Conservation (phyloP, 1,140 invertebrate genomes). For the Zaprionus africanus region DNA sequence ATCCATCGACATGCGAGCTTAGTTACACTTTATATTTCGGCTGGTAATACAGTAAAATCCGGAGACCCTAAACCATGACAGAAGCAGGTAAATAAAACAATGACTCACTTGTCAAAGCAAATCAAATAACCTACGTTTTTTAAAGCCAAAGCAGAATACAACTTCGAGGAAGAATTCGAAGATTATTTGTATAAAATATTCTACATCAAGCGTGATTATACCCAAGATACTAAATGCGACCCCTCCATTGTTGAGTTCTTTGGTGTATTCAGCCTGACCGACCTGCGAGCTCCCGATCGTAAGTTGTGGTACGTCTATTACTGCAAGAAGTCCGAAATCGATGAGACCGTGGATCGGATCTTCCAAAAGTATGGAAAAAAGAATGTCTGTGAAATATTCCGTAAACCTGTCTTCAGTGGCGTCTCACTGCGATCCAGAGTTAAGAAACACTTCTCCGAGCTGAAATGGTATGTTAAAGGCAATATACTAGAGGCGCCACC, state of each 20-base stretch:
- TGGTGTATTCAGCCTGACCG: constrained; percentile 56
- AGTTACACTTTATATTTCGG: neutral
- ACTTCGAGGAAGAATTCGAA: constrained; percentile 48
- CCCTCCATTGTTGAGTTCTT: constrained; percentile 52
- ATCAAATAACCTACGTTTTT: neutral
- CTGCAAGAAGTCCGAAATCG: constrained; percentile 48
- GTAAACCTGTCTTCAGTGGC: constrained; percentile 61
- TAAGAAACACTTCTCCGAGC: constrained; percentile 52
- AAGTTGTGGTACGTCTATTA: constrained; percentile 64
- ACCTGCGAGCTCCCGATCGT: constrained; percentile 44
- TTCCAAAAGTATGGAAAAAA: constrained; percentile 69
- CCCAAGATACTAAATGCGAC: constrained; percentile 20
- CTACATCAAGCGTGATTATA: constrained; percentile 18
- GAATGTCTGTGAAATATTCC: constrained; percentile 63
- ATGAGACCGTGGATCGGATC: constrained; percentile 54
- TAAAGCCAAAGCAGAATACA: constrained; percentile 35
- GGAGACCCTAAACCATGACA: constrained; percentile 10
- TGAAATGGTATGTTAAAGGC: constrained; percentile 59
- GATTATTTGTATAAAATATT: constrained; percentile 47
- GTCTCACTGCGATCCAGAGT: constrained; percentile 44
- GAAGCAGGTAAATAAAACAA: constrained; percentile 14
- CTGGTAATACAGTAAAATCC: neutral
- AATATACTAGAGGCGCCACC: constrained; percentile 61
- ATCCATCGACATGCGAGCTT: neutral
- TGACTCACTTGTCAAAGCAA: neutral